A percentile compares a stretch with the other conserved stretches of the same genome.
Conservation (phyloP, 2,113 vertebrate species). For the Ancistrus triradiatus region DNA sequence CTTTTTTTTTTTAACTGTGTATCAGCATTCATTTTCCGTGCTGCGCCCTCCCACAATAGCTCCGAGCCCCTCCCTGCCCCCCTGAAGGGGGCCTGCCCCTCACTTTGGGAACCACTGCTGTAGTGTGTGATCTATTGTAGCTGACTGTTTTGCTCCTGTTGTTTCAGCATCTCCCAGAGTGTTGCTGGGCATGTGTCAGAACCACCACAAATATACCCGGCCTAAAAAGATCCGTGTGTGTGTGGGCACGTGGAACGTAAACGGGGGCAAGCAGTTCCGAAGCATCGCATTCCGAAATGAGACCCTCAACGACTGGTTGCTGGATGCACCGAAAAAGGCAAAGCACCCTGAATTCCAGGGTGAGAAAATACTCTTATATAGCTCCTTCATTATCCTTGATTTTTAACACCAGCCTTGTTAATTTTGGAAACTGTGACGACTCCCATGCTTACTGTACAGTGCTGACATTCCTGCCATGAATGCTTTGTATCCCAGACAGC, state of each 20-base stretch:
- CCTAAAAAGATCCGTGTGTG: conserved; percentile 87
- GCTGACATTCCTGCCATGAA: background rate
- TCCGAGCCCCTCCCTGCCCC: too few species aligned
- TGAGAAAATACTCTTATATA: too few species aligned
- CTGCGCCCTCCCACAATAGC: too few species aligned
- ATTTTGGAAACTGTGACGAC: background rate
- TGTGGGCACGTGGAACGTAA: conserved; percentile 94
- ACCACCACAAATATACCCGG: conserved; percentile 86
- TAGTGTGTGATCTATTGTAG: background rate
- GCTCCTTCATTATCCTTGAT: background rate
- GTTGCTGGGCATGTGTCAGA: conserved; percentile 93
- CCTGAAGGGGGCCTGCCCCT: too few species aligned
- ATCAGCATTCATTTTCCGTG: too few species aligned
- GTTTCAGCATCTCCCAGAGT: conserved; percentile 87
- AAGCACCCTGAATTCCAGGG: conserved; percentile 89
- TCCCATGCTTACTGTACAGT: background rate
- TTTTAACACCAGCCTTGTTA: background rate
- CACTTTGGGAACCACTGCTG: too few species aligned
- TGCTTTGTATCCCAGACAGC: conserved; percentile 67
- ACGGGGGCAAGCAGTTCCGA: conserved; percentile 94
- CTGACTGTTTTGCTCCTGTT: conserved; percentile 16
- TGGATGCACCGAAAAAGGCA: conserved; percentile 87
- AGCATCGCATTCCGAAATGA: conserved; percentile 97
- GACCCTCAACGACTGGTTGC: conserved; percentile 95
- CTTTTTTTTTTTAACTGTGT: too few species aligned